phyloP scores from a whole-genome alignment of 2,888 invertebrate species.

The Oithona nana region DNA sequence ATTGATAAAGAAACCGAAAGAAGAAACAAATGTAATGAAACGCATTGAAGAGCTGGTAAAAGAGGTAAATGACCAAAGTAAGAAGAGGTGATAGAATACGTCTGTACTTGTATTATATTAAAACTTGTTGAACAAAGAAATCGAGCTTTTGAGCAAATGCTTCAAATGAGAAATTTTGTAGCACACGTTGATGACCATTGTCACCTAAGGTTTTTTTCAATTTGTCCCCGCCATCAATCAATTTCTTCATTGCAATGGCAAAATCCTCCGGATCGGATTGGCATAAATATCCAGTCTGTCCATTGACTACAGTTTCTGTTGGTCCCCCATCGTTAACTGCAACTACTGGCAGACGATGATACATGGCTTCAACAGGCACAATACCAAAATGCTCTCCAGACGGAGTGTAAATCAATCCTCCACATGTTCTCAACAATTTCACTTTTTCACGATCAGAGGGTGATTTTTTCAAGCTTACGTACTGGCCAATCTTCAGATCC shows the following conservation, averaged over 20 bases:
- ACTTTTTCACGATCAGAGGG: constrained; percentile 68
- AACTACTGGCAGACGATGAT: constrained; percentile 72
- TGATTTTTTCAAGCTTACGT: constrained; percentile 65
- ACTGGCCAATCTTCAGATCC: constrained; percentile 43
- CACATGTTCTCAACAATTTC: constrained; percentile 50
- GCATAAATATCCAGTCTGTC: constrained; percentile 59
- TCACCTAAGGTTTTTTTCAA: constrained; percentile 47
- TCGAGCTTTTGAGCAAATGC: constrained; percentile 53
- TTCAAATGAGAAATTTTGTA: constrained; percentile 59
- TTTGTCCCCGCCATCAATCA: constrained; percentile 40
- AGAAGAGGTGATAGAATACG: too few species aligned
- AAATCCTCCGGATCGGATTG: constrained; percentile 47
- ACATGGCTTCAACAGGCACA: constrained; percentile 97
- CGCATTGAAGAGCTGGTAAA: too few species aligned
- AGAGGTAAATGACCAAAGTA: too few species aligned
- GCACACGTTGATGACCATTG: constrained; percentile 51
- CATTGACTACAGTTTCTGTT: constrained; percentile 65
- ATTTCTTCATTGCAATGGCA: constrained; percentile 50
- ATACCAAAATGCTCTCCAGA: constrained; percentile 97
- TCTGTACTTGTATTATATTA: background rate
- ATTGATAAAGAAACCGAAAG: too few species aligned
- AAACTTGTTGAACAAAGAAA: constrained; percentile 18
- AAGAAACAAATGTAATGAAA: too few species aligned
- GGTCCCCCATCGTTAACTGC: constrained; percentile 93
- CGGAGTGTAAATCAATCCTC: constrained; percentile 68